Conservation (phyloP, 1,140 invertebrate species). For the Marisa cornuarietis region DNA sequence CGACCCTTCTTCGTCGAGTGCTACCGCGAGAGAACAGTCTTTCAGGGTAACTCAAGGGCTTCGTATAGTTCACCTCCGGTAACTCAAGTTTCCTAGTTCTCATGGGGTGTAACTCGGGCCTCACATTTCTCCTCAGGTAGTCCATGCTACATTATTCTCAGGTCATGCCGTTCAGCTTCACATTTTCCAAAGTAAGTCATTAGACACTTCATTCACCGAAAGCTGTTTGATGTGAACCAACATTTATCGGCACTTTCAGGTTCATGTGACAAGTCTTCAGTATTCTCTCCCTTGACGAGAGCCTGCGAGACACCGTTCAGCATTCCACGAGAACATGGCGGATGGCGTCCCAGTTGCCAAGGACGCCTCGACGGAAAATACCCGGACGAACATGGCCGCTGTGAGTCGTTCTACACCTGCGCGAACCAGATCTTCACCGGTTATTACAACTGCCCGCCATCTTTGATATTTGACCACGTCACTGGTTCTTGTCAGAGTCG, state of each 20-base stretch:
- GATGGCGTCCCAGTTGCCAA: slow-evolving; percentile 32
- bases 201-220: no score
- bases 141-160: not conserved
- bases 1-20: slow-evolving; percentile 45
- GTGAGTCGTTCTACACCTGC: slow-evolving; percentile 35
- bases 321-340: slow-evolving; percentile 35
- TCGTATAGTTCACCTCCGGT: no score
- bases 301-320: slow-evolving; percentile 36
- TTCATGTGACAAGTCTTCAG: slow-evolving; percentile 27
- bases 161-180: not conserved
- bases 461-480: slow-evolving; percentile 29
- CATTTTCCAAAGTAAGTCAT: no score
- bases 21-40: slow-evolving; percentile 39
- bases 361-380: slow-evolving; percentile 31
- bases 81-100: no score
- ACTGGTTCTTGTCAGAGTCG: slow-evolving; percentile 23
- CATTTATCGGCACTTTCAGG: slow-evolving; percentile 8
- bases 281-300: slow-evolving; percentile 36
- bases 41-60: slow-evolving; percentile 24
- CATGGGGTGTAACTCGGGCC: no score
- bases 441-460: slow-evolving; percentile 27
- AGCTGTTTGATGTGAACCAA: no score
- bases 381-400: slow-evolving; percentile 35
- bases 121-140: not conserved
- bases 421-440: slow-evolving; percentile 29